Evolutionary conservation across 2,888 invertebrate genomes (phyloP).

Genomic region (Latrodectus hesperus): DNA sequence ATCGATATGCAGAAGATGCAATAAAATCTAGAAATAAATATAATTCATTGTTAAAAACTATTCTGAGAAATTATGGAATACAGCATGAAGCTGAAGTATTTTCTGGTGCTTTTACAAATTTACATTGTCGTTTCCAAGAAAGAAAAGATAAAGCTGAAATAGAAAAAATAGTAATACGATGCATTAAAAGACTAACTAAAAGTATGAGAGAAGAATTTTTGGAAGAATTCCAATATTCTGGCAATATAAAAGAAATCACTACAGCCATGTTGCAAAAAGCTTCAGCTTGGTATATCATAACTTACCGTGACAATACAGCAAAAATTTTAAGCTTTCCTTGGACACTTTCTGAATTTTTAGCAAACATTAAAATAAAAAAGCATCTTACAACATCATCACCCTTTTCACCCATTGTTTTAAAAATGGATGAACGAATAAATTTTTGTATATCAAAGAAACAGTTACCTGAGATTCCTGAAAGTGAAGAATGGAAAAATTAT

Average conservation of each 20-base stretch:
- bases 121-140: conserved; percentile 60
- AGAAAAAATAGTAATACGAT: conserved; percentile 46
- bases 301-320: conserved; percentile 38
- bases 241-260: background rate
- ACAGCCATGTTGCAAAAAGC: conserved; percentile 45
- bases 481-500: background rate
- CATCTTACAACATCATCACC: background rate
- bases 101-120: conserved; percentile 53
- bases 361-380: conserved; percentile 41
- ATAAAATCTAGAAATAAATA: conserved; percentile 52
- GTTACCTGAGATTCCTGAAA: background rate
- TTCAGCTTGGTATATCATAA: conserved; percentile 66
- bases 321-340: conserved; percentile 63
- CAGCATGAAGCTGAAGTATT: conserved; percentile 66
- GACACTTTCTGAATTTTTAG: conserved; percentile 53
- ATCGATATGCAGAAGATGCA: conserved; percentile 63
- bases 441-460: background rate
- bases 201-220: conserved; percentile 55
- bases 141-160: conserved; percentile 58
- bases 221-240: conserved; percentile 33
- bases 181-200: conserved; percentile 38
- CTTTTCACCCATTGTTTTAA: conserved; percentile 36
- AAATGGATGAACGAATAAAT: conserved; percentile 31
- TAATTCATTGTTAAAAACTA: conserved; percentile 30
- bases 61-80: conserved; percentile 68